Evolutionary conservation across 1,140 invertebrate species (phyloP).

Genomic region (Micrasema minimum): DNA sequence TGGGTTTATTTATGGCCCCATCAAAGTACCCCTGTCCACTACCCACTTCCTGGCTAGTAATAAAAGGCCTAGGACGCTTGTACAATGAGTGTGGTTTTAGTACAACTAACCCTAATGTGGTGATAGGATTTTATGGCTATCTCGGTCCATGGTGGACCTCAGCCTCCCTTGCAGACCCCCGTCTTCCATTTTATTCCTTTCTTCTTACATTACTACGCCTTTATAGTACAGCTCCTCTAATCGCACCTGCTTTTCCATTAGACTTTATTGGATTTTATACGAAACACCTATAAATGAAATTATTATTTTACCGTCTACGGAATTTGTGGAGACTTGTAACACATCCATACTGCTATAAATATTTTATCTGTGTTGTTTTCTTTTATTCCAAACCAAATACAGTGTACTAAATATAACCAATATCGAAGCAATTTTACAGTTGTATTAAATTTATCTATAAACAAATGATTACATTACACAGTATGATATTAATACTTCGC

Average conservation of each 20-base stretch:
- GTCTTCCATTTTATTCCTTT: conserved; percentile 29
- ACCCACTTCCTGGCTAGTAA: conserved; percentile 9
- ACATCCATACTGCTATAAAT: too few relatives aligned
- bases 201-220: conserved; percentile 23
- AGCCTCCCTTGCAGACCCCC: not conserved
- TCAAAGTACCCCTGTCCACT: not conserved
- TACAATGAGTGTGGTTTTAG: conserved; percentile 32
- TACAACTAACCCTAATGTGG: conserved; percentile 28
- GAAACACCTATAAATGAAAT: conserved; percentile 24
- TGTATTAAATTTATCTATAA: too few relatives aligned
- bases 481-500: too few relatives aligned
- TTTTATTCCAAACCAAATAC: too few relatives aligned
- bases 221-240: conserved; percentile 32
- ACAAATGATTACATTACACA: too few relatives aligned
- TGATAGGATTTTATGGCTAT: conserved; percentile 32
- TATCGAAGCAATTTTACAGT: too few relatives aligned
- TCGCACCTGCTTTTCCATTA: conserved; percentile 38
- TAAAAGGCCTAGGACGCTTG: conserved; percentile 1
- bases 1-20: too few relatives aligned
- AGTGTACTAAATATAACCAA: too few relatives aligned
- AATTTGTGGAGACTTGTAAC: not conserved
- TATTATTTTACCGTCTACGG: conserved; percentile 1
- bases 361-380: too few relatives aligned
- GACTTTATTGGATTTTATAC: conserved; percentile 31
- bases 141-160: conserved; percentile 4